Evolutionary conservation across 1,140 invertebrate species (phyloP).

Genomic region (Acyrthosiphon pisum): DNA sequence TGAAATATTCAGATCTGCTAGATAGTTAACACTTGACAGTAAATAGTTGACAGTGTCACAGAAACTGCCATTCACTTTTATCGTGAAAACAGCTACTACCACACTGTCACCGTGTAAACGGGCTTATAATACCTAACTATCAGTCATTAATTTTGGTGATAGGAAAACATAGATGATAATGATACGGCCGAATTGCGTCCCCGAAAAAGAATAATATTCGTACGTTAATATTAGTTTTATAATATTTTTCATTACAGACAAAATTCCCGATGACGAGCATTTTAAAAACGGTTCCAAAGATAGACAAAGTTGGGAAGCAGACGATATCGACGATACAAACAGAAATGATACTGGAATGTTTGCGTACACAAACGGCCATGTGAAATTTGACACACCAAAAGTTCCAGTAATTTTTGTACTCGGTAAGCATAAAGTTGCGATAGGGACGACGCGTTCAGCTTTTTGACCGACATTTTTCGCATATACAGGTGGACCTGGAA

Average conservation of each 20-base stretch:
- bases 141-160: too few relatives aligned
- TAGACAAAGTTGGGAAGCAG: constrained; percentile 16
- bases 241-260: background rate
- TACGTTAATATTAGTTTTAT: background rate
- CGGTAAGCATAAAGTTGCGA: constrained; percentile 66
- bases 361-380: constrained; percentile 77
- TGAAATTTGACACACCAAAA: constrained; percentile 82
- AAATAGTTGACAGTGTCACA: too few relatives aligned
- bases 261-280: constrained; percentile 49
- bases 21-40: too few relatives aligned
- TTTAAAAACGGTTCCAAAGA: constrained; percentile 30
- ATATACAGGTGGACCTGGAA: constrained; percentile 79
- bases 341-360: constrained; percentile 64
- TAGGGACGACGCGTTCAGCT: fast-evolving
- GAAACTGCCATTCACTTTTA: too few relatives aligned
- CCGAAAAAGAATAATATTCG: too few relatives aligned
- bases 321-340: constrained; percentile 70
- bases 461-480: background rate
- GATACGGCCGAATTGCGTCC: too few relatives aligned
- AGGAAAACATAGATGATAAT: too few relatives aligned
- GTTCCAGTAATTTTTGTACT: constrained; percentile 88
- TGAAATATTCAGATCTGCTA: too few relatives aligned
- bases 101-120: too few relatives aligned
- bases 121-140: too few relatives aligned
- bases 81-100: too few relatives aligned